Evolutionary conservation across 2,888 invertebrate species (phyloP), one percentile per base, ranked within the genome.

Genomic region (Mycalesis mineus): DNA sequence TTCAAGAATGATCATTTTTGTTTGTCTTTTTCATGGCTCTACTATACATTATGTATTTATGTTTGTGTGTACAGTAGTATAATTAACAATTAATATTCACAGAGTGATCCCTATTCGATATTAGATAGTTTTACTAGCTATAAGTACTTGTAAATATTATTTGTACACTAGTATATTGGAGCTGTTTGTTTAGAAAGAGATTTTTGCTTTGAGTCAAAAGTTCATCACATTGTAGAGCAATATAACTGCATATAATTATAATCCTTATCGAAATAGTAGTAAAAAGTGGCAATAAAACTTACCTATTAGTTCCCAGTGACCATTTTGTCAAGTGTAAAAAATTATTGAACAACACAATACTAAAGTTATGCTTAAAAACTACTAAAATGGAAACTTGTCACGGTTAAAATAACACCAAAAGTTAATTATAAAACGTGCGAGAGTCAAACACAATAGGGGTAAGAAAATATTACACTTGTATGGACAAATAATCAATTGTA

Each of bases 331-430:
- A 64, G 58, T 61, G 36, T 58, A 68, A 65, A 68, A 64, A 67
- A 61, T 61, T 15, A 28, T 58, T 60, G 49, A 58, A 65, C 54
- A 57, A 63, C 67, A 65, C 59, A 52, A 41, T 28, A 59, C 60
- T 6, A 11, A 9, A 14, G 14, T 49, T 68, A 73, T 64, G 72
- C 61, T 55, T 65, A 68, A 67, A 73, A 79, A 78, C 74, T 75
- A 72, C 69, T 71, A 75, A 63, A 71, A 70, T 80, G 77, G 72
- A 73, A 73, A 65, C 74, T 70, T 64, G 66, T 68, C 69, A 75
- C 71, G 71, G 68, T 66, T 67, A 62, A 51, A 62, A 72, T 60
- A 70, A 64, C 68, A 70, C 70, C 69, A 62, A 72, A 75, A 77
- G 73, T 74, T 72, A 73, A 73, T 67, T 68, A 57, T 58, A 75